These are phyloP conservation scores for Cuculus canorus DNA, from an alignment of 2,797 vertebrate genomes.

Conservation along the genomic window DNA sequence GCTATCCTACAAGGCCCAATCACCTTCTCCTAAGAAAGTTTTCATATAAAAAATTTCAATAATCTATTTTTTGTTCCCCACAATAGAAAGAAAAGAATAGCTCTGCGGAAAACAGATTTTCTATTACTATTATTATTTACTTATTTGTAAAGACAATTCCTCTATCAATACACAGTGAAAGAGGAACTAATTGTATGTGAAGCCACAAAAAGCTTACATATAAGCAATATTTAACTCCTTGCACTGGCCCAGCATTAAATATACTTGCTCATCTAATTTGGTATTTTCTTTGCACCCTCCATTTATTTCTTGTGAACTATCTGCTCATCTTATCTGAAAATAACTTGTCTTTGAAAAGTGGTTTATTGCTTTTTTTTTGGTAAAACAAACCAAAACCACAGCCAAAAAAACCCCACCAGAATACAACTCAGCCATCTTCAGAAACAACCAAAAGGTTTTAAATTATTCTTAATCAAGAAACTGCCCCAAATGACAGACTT, in stretches of 20 bases:
- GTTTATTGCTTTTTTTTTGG: neutral
- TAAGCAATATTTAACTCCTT: neutral
- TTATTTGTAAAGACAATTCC: neutral
- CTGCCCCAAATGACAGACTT: neutral
- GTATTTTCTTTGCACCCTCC: neutral
- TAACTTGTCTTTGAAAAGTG: neutral
- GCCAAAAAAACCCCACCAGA: neutral
- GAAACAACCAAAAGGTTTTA: rapidly evolving
- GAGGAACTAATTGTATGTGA: neutral
- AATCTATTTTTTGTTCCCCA: neutral
- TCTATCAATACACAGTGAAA: neutral
- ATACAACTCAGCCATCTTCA: neutral
- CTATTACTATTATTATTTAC: no score
- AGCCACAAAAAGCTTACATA: neutral
- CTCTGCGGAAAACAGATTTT: neutral
- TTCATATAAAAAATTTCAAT: neutral
- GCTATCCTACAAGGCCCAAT: neutral
- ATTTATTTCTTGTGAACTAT: neutral
- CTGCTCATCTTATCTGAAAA: neutral
- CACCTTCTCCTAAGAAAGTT: neutral
- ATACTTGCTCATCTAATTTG: neutral
- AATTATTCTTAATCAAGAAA: neutral
- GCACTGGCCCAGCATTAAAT: neutral
- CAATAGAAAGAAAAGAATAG: neutral
- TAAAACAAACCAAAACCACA: neutral